phyloP scores from a whole-genome alignment of 2,113 vertebrate species.

The Columbina picui region DNA sequence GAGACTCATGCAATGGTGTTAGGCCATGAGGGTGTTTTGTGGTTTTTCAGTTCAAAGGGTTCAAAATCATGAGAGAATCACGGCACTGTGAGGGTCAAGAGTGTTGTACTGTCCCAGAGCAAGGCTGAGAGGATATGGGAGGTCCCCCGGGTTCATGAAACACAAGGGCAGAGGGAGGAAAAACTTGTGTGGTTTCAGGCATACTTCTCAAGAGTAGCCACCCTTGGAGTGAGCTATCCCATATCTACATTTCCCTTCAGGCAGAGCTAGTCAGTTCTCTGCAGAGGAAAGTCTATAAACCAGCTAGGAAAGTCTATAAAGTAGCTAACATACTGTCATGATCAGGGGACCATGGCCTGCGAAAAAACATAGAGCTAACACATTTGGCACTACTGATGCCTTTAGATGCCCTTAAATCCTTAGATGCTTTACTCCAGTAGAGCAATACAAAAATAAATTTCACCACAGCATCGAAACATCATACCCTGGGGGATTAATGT shows the following conservation, averaged over 20 bases:
- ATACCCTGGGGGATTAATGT: fast-evolving
- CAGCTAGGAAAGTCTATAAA: neutral
- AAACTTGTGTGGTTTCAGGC: neutral
- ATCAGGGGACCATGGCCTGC: neutral
- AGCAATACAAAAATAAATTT: neutral
- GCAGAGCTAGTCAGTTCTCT: neutral
- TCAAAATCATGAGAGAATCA: neutral
- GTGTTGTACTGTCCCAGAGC: neutral
- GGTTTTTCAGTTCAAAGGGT: neutral
- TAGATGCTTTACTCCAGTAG: neutral
- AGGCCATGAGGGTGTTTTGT: neutral
- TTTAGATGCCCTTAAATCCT: neutral
- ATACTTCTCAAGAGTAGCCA: neutral
- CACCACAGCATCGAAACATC: neutral
- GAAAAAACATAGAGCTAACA: neutral
- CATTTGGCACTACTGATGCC: neutral
- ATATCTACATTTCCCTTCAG: neutral
- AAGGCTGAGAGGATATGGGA: neutral
- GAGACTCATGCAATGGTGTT: neutral
- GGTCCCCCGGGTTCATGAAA: neutral
- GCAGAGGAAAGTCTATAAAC: neutral
- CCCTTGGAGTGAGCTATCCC: neutral
- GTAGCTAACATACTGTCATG: neutral
- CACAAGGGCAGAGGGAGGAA: neutral
- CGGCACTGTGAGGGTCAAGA: neutral